Evolutionary conservation across 1,140 invertebrate species (phyloP).

Genomic region (Vollenhovia emeryi): DNA sequence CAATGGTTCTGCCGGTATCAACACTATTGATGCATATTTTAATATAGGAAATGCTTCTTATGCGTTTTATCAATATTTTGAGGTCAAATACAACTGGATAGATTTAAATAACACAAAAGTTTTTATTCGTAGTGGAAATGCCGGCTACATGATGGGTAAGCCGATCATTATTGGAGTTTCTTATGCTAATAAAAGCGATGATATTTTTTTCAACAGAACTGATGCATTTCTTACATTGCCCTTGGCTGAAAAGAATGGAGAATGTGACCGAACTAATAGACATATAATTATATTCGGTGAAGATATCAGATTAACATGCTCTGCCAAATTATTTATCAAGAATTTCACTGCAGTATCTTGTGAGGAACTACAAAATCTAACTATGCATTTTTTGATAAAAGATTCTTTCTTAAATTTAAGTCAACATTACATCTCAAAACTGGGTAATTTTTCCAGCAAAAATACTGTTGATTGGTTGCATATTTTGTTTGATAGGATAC

Average conservation of each 20-base stretch:
- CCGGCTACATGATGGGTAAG: constrained; percentile 88
- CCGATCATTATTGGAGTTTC: constrained; percentile 87
- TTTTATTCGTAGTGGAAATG: constrained; percentile 88
- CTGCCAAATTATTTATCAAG: constrained; percentile 71
- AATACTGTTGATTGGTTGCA: constrained; percentile 86
- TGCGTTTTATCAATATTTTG: constrained; percentile 85
- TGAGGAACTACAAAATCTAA: constrained; percentile 82
- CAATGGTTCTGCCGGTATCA: constrained; percentile 87
- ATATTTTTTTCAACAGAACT: constrained; percentile 75
- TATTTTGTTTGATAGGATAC: constrained; percentile 82
- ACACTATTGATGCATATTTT: constrained; percentile 82
- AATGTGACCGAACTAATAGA: constrained; percentile 81
- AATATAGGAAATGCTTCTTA: constrained; percentile 81
- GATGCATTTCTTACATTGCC: constrained; percentile 84
- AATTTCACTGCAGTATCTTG: constrained; percentile 83
- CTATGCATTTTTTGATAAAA: constrained; percentile 80
- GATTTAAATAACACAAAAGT: constrained; percentile 76
- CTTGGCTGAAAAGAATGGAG: constrained; percentile 76
- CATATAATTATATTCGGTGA: constrained; percentile 84
- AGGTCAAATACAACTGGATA: constrained; percentile 85
- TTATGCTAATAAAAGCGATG: constrained; percentile 70
- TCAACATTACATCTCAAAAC: constrained; percentile 84
- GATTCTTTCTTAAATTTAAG: constrained; percentile 77
- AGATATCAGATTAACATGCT: constrained; percentile 84
- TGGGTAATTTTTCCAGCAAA: constrained; percentile 86